These are phyloP conservation scores for Pseudomyrmex concolor DNA, from an alignment of 1,140 invertebrate species.

Conservation along the genomic window DNA sequence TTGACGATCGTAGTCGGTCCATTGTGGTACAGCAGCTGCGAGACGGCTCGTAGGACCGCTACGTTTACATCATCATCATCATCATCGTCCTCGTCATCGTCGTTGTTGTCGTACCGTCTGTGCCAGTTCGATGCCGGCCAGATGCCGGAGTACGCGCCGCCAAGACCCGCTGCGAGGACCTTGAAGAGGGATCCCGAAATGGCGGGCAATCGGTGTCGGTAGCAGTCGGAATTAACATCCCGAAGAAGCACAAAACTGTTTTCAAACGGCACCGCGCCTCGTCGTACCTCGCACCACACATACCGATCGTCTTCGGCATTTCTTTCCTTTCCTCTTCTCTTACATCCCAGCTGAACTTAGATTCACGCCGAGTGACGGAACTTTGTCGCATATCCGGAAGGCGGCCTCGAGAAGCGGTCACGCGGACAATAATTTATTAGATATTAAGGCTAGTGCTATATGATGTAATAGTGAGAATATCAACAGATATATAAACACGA, in stretches of 20 bases:
- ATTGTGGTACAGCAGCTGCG: background rate
- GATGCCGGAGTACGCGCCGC: constrained; percentile 69
- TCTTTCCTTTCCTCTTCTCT: constrained; percentile 8
- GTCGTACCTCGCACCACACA: constrained; percentile 45
- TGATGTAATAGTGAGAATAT: constrained; percentile 52
- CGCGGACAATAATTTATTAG: constrained; percentile 69
- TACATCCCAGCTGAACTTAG: constrained; percentile 25
- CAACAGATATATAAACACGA: background rate
- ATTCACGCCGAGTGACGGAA: constrained; percentile 46
- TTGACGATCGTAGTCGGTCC: constrained; percentile 10
- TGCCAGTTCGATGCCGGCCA: constrained; percentile 68
- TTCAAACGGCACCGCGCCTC: constrained; percentile 29
- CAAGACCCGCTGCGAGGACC: constrained; percentile 60
- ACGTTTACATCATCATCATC: background rate
- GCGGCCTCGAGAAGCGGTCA: background rate
- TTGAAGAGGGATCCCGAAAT: constrained; percentile 76
- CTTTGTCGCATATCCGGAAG: constrained; percentile 10
- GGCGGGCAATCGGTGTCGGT: constrained; percentile 83
- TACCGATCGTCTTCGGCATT: constrained; percentile 23
- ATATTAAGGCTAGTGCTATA: constrained; percentile 56
- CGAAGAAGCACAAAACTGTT: constrained; percentile 30
- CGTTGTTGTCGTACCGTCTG: constrained; percentile 23
- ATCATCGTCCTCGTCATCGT: constrained; percentile 5
- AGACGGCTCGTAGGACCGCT: background rate
- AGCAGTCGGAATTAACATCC: constrained; percentile 81